Base-by-base conservation (phyloP, 2,888 invertebrate genomes). In the Macropis europaea region DNA sequence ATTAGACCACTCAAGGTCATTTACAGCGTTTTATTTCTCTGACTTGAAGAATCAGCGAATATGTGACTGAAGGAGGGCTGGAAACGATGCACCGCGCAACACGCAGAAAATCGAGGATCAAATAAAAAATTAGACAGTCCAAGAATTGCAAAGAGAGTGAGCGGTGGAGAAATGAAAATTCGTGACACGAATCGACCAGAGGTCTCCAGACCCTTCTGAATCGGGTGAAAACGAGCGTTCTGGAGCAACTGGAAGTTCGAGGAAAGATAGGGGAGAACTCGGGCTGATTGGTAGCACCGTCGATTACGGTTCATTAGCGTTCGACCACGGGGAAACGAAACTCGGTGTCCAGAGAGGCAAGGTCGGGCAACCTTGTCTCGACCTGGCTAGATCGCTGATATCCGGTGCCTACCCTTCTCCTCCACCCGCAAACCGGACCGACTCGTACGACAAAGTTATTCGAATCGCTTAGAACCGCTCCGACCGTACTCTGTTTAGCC, bases 341-440 rank as follows among this genome's bases (percentile, higher is more conserved):
- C 54, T 28, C 45, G 54, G 38, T 24, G 5, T 22, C 11, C 17
- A n/a, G 7, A n/a, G 7, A 43, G 54, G 30, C 48, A 56, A 56
- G 32, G 40, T 42, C 54, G 34, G 1, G 7, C 34, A 56, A 48
- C 42, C 40, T 38, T 43, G 43, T 36, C 32, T 63, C 28, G 48
- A 56, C 32, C 38, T 26, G 32, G 15, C 62, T 40, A 67, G 67
- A 62, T 67, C 47, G 53, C 13, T 62, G 63, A 56, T 64, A 75
- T 70, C 76, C 70, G 60, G 52, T 34, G 19, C 15, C n/a, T 56
- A 26, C 47, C 38, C 53, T n/a, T 38, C 38, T 15, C 13, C 34
- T n/a, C 7, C 24, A 36, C 0, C 19, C 19, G 11, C 1, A 32
- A 45, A n/a, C 17, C 38, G 40, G 15, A 26, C 30, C 9, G 22